These are phyloP conservation scores for Hemaris fuciformis DNA, from an alignment of 2,888 invertebrate species.

Conservation along the genomic window DNA sequence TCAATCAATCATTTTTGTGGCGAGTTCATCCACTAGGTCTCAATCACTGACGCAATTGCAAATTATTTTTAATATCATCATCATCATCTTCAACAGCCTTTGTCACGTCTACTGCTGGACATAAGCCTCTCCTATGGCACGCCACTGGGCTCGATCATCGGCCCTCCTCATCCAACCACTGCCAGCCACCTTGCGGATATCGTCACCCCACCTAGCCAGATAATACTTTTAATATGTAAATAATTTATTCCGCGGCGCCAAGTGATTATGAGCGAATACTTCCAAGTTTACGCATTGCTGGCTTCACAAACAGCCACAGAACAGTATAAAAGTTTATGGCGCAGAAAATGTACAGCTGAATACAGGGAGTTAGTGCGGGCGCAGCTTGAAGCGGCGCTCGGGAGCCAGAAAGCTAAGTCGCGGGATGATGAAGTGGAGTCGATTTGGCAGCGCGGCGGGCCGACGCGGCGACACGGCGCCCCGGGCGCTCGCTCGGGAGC, in stretches of 20 bases:
- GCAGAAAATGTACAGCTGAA: slow-evolving; percentile 57
- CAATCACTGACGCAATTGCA: no score
- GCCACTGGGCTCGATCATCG: no score
- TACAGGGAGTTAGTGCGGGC: slow-evolving; percentile 44
- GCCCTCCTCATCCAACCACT: no score
- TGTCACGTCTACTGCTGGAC: no score
- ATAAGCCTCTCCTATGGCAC: no score
- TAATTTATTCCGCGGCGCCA: not conserved
- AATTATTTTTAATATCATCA: not conserved
- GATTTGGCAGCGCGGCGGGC: slow-evolving; percentile 68
- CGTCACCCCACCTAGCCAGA: no score
- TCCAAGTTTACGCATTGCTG: not conserved
- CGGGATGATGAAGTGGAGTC: slow-evolving; percentile 62
- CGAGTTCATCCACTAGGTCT: no score
- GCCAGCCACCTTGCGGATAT: no score
- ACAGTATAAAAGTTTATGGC: slow-evolving; percentile 46
- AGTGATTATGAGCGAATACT: not conserved
- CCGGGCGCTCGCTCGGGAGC: slow-evolving; percentile 40
- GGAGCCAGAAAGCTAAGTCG: slow-evolving; percentile 66
- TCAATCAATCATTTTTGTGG: no score
- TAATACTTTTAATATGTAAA: not conserved
- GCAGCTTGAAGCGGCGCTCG: slow-evolving; percentile 57
- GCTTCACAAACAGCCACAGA: slow-evolving; percentile 6
- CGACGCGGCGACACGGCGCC: slow-evolving; percentile 64
- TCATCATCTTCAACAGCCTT: no score